phyloP scores from a whole-genome alignment of 2,797 vertebrate genomes.

The Phoxinus dragarum region DNA sequence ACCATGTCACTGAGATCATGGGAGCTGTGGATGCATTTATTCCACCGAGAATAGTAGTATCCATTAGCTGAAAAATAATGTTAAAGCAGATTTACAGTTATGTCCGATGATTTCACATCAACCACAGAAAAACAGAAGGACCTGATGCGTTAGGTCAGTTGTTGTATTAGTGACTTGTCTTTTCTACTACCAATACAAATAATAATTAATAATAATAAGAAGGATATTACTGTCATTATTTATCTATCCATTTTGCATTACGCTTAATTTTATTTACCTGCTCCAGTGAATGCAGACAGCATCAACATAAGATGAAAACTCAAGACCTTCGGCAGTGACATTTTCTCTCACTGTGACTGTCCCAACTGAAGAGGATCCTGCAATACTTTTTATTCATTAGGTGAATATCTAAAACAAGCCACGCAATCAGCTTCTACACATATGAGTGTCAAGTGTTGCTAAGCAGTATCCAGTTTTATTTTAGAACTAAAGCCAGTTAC shows the following conservation, averaged over 20 bases:
- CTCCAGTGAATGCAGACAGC: constrained; percentile 5
- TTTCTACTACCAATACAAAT: background rate
- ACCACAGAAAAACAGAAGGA: background rate
- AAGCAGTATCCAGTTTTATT: background rate
- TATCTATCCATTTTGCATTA: background rate
- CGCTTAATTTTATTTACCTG: background rate
- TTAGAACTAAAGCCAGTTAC: too few relatives aligned
- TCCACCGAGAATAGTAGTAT: background rate
- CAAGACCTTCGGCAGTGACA: background rate
- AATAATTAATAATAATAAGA: background rate
- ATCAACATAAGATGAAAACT: background rate
- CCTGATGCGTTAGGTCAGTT: background rate
- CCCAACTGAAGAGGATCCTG: background rate
- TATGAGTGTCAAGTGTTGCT: background rate
- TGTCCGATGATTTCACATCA: background rate
- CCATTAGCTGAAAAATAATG: constrained; percentile 33
- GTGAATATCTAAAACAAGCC: background rate
- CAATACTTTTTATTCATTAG: background rate
- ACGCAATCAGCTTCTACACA: background rate
- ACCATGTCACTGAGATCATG: constrained; percentile 39
- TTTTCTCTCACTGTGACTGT: background rate
- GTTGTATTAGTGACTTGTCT: background rate
- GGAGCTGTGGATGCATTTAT: constrained; percentile 45
- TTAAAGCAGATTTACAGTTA: background rate
- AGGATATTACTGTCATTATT: background rate